Evolutionary conservation across 2,888 invertebrate species (phyloP), one percentile per base, ranked within the genome.

Genomic region (Melikaiella ostensackeni): DNA sequence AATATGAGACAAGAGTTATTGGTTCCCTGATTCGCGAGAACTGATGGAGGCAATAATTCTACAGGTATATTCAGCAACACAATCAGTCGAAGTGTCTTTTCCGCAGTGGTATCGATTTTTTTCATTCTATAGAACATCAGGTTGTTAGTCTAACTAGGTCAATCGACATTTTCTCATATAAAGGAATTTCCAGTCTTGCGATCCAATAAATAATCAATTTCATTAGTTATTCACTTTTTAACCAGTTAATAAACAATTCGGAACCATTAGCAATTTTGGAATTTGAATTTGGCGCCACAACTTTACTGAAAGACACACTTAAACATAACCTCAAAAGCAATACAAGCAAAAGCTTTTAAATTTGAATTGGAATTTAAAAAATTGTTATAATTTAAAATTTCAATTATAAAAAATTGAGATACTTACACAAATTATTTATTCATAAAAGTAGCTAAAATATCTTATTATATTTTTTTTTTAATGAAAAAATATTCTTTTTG

Each of bases 51-150:
- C 27, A 33, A 70, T 70, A 70, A 70, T 50, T 70, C 30, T 66
- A n/a, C n/a, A n/a, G n/a, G n/a, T n/a, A 66, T 66, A 66, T 46
- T 42, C 9, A 66, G 66, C 50, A 33, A 33, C 46, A 70, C 70
- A 70, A 50, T 70, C 70, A 70, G 70, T 33, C 30, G 46, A 70
- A 50, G 50, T 70, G 50, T 50, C n/a, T 55, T 70, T 70, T 70
- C 19, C 33, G 33, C 70, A 55, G n/a, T 30, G 33, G 33, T 50
- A 70, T 70, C 70, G 70, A 70, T 70, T 27, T 55, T 70, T 63
- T 70, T 30, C 33, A 50, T 27, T 46, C 33, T 30, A n/a, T 70
- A 46, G 66, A 24, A n/a, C 66, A 30, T 70, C 66, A 46, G 66
- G 21, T 30, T 70, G 27, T 19, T 50, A 50, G n/a, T 21, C 70